Base-by-base conservation (phyloP, 2,888 invertebrate species). In the Ormyrus pomaceus region DNA sequence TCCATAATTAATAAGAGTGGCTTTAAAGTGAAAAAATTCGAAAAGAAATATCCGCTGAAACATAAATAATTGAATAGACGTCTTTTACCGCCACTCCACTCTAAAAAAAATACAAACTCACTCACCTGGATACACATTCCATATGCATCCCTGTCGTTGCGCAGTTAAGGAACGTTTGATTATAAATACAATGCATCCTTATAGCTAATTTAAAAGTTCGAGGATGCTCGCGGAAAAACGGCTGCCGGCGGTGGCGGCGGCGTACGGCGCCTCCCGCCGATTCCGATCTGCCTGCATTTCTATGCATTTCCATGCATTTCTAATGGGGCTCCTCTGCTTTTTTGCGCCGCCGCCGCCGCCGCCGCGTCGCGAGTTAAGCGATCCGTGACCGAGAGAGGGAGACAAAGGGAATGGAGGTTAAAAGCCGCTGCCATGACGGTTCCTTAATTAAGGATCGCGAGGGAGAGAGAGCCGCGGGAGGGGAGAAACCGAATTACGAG, bases 371-470 rank as follows among this genome's bases (percentile, higher is more conserved):
- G 77, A 79, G 79, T 81, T 83, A 83, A 85, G 80, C 83, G 82
- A 83, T 82, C 82, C 84, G 76, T 79, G 53, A 19, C 61, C 62
- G 66, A 75, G 81, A 80, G 82, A 79, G 71, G 59, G 64, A 70
- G 70, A 82, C 73, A 73, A 64, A 59, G 34, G 50, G 51, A 66
- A 45, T 2, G 19, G 1, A 45, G n/a, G n/a, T 59, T 19, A 19
- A 59, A 79, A 79, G 80, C 81, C 84, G 82, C 80, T 82, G 80
- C 83, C 6, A 1, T 87, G 87, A 86, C 87, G 86, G 86, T 85
- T 87, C 84, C 84, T 87, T 87, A 87, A 87, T 87, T 87, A 87
- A 87, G 84, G 86, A 86, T 84, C 85, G 71, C 72, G 61, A 59
- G 53, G 62, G 61, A 73, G 79, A 8, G 11, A 50, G 51, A 55